phyloP scores from a whole-genome alignment of 2,797 vertebrate genomes.

The Leptatherina wallacei region DNA sequence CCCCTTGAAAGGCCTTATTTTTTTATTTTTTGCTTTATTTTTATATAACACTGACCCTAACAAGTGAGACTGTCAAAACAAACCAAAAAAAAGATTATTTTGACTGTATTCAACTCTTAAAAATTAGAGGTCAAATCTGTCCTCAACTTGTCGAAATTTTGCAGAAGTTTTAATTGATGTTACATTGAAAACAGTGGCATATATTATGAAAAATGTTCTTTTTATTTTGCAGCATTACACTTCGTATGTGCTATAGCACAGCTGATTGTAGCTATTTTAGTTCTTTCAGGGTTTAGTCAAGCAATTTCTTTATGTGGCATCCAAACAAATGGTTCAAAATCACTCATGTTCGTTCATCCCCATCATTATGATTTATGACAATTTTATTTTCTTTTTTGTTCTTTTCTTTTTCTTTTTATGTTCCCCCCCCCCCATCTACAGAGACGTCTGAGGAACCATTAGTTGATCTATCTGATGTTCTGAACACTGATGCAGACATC shows the following conservation, averaged over 20 bases:
- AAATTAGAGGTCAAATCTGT: neutral
- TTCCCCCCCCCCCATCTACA: conserved; percentile 67
- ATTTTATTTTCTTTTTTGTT: conserved; percentile 43
- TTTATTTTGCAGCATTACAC: neutral
- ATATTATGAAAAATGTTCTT: neutral
- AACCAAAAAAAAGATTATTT: too few relatives aligned
- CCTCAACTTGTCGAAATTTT: too few relatives aligned
- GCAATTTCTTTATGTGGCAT: conserved; percentile 12
- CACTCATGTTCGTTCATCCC: conserved; percentile 66
- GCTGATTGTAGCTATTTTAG: neutral
- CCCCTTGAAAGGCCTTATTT: neutral
- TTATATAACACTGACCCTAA: neutral
- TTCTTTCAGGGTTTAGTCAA: conserved; percentile 14
- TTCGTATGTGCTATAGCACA: neutral
- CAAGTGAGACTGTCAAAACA: too few relatives aligned
- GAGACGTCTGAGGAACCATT: conserved; percentile 91
- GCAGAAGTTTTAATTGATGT: neutral
- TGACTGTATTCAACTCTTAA: too few relatives aligned
- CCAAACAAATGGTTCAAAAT: conserved; percentile 51
- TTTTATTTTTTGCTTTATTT: neutral
- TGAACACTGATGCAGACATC: conserved; percentile 97
- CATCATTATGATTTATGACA: conserved; percentile 74
- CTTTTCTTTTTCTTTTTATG: conserved; percentile 47
- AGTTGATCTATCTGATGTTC: conserved; percentile 94
- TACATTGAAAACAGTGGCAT: neutral